Percentiles rank a stretch among this genome's conserved stretches.
phyloP scores from a whole-genome alignment of 2,888 invertebrate genomes.

The Tolmerus cingulatus region DNA sequence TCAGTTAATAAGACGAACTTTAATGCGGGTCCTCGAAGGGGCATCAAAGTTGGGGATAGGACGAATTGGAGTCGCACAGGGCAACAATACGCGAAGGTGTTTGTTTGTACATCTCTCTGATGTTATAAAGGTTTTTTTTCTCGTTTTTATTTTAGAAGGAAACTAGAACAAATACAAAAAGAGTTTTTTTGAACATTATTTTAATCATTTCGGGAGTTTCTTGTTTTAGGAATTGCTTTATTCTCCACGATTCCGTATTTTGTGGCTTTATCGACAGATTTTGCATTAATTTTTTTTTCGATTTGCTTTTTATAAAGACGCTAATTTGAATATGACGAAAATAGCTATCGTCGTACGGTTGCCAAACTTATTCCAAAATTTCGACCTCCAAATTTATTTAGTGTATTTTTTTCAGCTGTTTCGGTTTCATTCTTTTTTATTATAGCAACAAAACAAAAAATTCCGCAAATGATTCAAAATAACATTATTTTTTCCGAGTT shows the following conservation, averaged over 20 bases:
- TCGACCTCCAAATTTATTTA: background rate
- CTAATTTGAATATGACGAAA: background rate
- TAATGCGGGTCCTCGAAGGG: too few relatives aligned
- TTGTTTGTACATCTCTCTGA: conserved; percentile 32
- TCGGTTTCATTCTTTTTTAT: background rate
- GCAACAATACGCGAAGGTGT: background rate
- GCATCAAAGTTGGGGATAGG: too few relatives aligned
- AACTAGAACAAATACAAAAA: conserved; percentile 36
- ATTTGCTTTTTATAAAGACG: background rate
- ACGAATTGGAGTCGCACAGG: too few relatives aligned
- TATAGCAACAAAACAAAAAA: conserved; percentile 21
- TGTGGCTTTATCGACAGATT: background rate
- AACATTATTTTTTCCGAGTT: conserved; percentile 17
- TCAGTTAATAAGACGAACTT: too few relatives aligned
- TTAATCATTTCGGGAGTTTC: conserved; percentile 29
- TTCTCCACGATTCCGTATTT: background rate
- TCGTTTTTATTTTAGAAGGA: conserved; percentile 36
- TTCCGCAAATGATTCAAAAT: conserved; percentile 33
- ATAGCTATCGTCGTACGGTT: background rate
- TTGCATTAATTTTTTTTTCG: background rate
- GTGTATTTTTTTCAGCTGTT: background rate
- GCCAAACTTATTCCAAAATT: background rate
- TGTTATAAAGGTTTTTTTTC: conserved; percentile 32
- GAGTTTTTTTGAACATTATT: conserved; percentile 35
- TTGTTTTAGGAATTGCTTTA: background rate